A percentile compares a stretch with the other conserved stretches of the same genome.
These are phyloP conservation scores for Zaprionus camerounensis DNA, from an alignment of 1,140 invertebrate species.

Conservation along the genomic window DNA sequence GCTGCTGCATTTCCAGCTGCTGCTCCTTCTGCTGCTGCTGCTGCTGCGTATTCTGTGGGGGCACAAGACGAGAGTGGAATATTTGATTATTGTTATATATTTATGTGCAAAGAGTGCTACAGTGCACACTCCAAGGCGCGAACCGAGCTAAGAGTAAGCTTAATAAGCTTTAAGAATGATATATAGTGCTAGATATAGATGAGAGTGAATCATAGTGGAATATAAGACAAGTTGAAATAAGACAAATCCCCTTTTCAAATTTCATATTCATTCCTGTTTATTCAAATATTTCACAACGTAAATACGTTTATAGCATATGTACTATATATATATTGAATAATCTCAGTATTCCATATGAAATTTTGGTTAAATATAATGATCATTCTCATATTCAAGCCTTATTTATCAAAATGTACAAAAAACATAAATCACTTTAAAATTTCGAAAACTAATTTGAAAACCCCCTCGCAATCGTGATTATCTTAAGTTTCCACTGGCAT, in stretches of 20 bases:
- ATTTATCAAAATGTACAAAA: too few species aligned
- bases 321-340: too few species aligned
- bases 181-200: too few species aligned
- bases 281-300: too few species aligned
- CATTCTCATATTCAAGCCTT: too few species aligned
- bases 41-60: constrained; percentile 59
- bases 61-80: constrained; percentile 74
- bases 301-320: too few species aligned
- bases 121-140: not conserved
- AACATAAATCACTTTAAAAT: too few species aligned
- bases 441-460: too few species aligned
- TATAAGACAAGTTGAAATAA: not conserved
- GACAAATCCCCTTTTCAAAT: too few species aligned
- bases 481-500: not conserved
- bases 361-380: too few species aligned
- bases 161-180: not conserved
- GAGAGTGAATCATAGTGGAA: not conserved
- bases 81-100: constrained; percentile 73
- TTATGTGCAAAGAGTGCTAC: constrained; percentile 10
- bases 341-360: too few species aligned
- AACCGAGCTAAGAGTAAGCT: not conserved
- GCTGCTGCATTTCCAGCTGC: constrained; percentile 45
- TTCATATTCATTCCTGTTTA: too few species aligned
- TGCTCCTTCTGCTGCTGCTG: constrained; percentile 32
- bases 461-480: not conserved